Evolutionary conservation across 2,113 vertebrate species (phyloP), one percentile per base, ranked within the genome.

Genomic region (Sisor rabdophorus): DNA sequence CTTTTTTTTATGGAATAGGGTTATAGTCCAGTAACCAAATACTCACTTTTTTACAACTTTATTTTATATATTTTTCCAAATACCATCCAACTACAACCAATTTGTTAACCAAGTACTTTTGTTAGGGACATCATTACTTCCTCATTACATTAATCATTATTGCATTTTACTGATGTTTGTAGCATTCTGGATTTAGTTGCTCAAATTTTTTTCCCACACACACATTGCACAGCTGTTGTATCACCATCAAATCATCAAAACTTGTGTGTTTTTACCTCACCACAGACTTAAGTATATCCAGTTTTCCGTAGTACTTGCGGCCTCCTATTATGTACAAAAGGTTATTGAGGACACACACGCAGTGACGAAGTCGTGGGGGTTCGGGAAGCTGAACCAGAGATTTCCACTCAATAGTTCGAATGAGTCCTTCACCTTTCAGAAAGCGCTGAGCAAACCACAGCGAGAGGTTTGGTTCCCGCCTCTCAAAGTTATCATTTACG

Each of bases 401-500:
- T 4, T 89, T 71, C 93, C 93, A 94, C 67, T 93, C 92, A 32
- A 93, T 88, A 0, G 81, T 86, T 24, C 91, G 87, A 20, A 93
- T 91, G 63, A 93, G 83, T 20, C 91, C 93, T 26, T 87, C 83
- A 54, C 90, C 89, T 0, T 77, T 89, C 80, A 88, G 19, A 72
- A 92, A 94, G 77, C 89, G 85, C 63, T 86, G 87, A 36, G 91
- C 88, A 68, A 92, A 92, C 91, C 92, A 93, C 73, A 94, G 84
- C 55, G 81, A 81, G 13, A 24, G 75, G 71, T 87, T 90, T 0
- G 92, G 91, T 75, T 88, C 84, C 24, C 90, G 87, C 40, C 80
- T 79, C 11, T 91, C 79, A 82, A 93, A 85, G 79, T 92, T 87
- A 5, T 82, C 20, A 0, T 85, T 82, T 47, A 93, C 80, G 44